Evolutionary conservation across 2,888 invertebrate genomes (phyloP).

Genomic region (Idaea straminata): DNA sequence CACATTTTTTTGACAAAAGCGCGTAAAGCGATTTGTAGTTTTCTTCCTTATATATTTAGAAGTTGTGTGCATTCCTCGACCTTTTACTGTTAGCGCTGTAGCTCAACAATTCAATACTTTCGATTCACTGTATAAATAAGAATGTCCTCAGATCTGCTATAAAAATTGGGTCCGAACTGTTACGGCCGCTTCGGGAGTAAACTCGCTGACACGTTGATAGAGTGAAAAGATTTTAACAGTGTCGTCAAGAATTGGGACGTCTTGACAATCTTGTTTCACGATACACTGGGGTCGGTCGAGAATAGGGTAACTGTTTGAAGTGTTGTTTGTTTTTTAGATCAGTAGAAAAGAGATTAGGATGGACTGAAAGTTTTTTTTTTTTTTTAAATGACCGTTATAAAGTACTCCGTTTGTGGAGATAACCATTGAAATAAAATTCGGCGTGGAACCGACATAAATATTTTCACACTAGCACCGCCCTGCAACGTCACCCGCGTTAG

Average conservation of each 20-base stretch:
- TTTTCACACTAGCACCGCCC: too few relatives aligned
- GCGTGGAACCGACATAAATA: too few relatives aligned
- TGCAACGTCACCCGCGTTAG: too few relatives aligned
- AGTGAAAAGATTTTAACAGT: not conserved
- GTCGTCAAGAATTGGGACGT: not conserved
- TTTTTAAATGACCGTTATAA: too few relatives aligned
- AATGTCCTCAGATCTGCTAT: not conserved
- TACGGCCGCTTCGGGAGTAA: not conserved
- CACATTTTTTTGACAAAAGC: too few relatives aligned
- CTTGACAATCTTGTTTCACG: not conserved
- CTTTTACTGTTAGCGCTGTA: too few relatives aligned
- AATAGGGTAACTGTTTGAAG: not conserved
- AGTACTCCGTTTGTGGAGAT: too few relatives aligned
- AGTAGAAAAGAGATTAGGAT: not conserved
- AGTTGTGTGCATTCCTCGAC: too few relatives aligned
- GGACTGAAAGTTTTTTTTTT: not conserved
- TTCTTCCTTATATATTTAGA: too few relatives aligned
- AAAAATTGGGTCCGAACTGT: not conserved
- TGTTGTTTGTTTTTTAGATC: not conserved
- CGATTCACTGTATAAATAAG: not conserved
- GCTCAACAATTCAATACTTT: not conserved
- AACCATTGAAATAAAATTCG: too few relatives aligned
- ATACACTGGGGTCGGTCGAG: not conserved
- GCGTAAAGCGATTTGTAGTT: too few relatives aligned
- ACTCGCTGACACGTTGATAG: not conserved